Base-by-base conservation (phyloP, 2,888 invertebrate species). In the Ophion obscuratus region DNA sequence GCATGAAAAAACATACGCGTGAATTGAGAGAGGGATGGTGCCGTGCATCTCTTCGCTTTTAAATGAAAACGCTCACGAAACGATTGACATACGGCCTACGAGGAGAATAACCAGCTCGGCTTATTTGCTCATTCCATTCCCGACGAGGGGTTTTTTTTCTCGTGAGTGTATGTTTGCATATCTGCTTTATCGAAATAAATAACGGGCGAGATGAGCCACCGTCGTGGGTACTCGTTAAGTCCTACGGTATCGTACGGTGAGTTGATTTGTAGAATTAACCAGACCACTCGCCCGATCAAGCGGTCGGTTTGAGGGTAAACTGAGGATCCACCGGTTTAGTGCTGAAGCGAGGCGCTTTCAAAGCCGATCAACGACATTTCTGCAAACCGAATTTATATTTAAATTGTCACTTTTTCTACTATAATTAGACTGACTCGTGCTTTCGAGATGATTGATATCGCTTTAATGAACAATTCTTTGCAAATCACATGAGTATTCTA, bases 51-150 rank as follows among this genome's bases (percentile, higher is more conserved):
- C 75, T 61, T 66, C 82, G 83, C 88, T 88, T 90, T 89, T 87
- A 90, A 89, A 79, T 66, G 81, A 75, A 78, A 86, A 61, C 75
- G 81, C 66, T 77, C 40, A 67, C 81, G 75, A 80, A 85, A 74
- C 84, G 86, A 90, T 91, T 90, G 92, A 92, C 93, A 93, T 93
- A 93, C 92, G 93, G 93, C 85, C 87, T 90, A 91, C 89, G 92
- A 90, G 90, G 74, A 36, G 68, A 83, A 87, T 78, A 83, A 81
- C 75, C 74, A 81, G 84, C 78, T 70, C 78, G 68, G 80, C 27
- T 27, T 40, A 59, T 70, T 44, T 77, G 70, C 75, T 84, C 81
- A 66, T 73, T 68, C 68, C 83, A 53, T 44, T 83, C 31, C 47
- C 74, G 61, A 79, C 40, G 61, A 59, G 64, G 77, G 40, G n/a